Evolutionary conservation across 1,140 invertebrate species (phyloP), one percentile per base, ranked within the genome.

Genomic region (Orchesella cincta): DNA sequence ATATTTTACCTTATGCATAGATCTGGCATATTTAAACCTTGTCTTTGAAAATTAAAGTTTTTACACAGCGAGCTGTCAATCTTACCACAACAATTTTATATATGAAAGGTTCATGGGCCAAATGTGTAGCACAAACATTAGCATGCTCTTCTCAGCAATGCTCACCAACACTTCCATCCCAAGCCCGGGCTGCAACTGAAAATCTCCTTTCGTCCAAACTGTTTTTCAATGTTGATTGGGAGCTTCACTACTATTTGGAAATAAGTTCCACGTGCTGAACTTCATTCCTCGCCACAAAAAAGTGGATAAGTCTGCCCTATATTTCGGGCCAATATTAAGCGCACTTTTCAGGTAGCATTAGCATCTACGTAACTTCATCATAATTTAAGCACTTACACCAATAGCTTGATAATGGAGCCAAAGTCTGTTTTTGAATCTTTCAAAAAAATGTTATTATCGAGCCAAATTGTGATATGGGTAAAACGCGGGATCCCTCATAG

Each of bases 401-500:
- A 51, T 36, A 29, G 46, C 26, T 46, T 73, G 16, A 28, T 73
- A 73, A 5, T 64, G 71, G 71, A 20, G 71, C 20, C 23, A 94
- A 8, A 73, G 39, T 14, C 3, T 39, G 1, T 14, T 2, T 46
- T 73, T 73, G 23, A 39, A 73, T 23, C 46, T 73, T 73, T 73
- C 71, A 31, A 39, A 73, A 1, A 73, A 18, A n/a, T 86, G 76
- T 93, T 89, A 26, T 73, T 73, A 23, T 73, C 71, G 26, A 73
- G 18, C 3, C 36, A n/a, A n/a, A 23, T 26, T 28, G 36, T 73
- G 71, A 26, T 73, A 73, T 12, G 71, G 34, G 39, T 73, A 73
- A 26, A 73, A 73, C 1, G 28, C 36, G 3, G 71, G 71, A 29
- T 73, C 71, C 29, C 71, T 36, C 71, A 73, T 73, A 5, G 34